These are phyloP conservation scores for Halocynthia aurantium DNA, from an alignment of 23 tunicate species.

Conservation along the genomic window DNA sequence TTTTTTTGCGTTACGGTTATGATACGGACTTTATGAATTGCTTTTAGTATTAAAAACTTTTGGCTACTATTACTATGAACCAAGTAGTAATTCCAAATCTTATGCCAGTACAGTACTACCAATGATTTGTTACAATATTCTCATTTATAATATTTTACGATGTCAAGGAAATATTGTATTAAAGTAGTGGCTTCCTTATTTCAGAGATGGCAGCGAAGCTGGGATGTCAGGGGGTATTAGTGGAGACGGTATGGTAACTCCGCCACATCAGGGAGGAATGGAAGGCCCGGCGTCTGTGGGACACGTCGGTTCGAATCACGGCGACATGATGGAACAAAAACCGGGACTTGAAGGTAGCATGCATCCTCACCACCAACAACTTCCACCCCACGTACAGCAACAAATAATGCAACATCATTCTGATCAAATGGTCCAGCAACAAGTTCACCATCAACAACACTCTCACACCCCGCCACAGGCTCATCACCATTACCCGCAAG, in stretches of 20 bases:
- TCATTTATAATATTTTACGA: too few species aligned
- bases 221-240: slow-evolving; percentile 29
- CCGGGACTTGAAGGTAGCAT: slow-evolving; percentile 50
- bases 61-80: too few species aligned
- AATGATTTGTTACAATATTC: too few species aligned
- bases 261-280: slow-evolving; percentile 60
- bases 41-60: too few species aligned
- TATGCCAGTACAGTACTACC: too few species aligned
- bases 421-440: slow-evolving; percentile 19
- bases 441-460: slow-evolving; percentile 10
- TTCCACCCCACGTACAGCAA: slow-evolving; percentile 48
- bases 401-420: slow-evolving; percentile 50
- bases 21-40: too few species aligned
- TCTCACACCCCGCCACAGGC: slow-evolving; percentile 86
- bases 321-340: slow-evolving; percentile 58
- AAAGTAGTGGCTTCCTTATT: not conserved
- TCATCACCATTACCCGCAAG: slow-evolving; percentile 50
- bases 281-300: slow-evolving; percentile 51
- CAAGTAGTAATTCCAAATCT: too few species aligned
- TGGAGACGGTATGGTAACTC: slow-evolving; percentile 57
- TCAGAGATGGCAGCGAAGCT: slow-evolving; percentile 87
- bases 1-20: too few species aligned
- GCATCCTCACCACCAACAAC: slow-evolving; percentile 35
- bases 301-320: slow-evolving; percentile 45
- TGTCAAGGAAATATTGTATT: too few species aligned